Percentiles rank a stretch among this genome's conserved stretches.
phyloP scores from a whole-genome alignment of 2,113 vertebrate species.

The Prolemur simus region DNA sequence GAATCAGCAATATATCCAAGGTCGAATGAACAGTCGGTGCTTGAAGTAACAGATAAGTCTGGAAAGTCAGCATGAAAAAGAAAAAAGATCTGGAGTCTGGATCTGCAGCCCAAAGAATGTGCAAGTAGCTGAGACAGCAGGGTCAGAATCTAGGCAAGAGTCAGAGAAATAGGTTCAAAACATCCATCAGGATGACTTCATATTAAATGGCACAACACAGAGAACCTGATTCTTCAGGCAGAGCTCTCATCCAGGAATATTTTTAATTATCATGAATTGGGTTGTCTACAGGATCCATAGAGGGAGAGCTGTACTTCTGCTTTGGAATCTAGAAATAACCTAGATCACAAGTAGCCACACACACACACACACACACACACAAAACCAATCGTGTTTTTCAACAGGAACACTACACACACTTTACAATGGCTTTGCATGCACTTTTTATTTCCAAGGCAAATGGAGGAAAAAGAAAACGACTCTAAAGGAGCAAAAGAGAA shows the following conservation, averaged over 20 bases:
- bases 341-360: neutral
- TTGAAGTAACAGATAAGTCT: neutral
- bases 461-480: neutral
- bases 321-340: neutral
- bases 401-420: neutral
- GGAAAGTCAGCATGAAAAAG: neutral
- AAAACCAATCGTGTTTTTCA: too few relatives aligned
- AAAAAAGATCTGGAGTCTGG: neutral
- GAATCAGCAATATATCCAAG: neutral
- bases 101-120: neutral
- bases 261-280: neutral
- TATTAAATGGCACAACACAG: neutral
- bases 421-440: neutral
- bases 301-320: neutral
- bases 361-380: too few relatives aligned
- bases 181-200: neutral
- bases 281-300: neutral
- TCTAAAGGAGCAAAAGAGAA: neutral
- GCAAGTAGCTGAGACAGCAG: neutral
- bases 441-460: neutral
- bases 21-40: neutral
- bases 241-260: neutral
- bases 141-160: neutral
- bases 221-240: neutral
- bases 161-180: neutral